These are phyloP conservation scores for Callyntrura sp. DNA, from an alignment of 2,888 invertebrate genomes.

Conservation along the genomic window DNA sequence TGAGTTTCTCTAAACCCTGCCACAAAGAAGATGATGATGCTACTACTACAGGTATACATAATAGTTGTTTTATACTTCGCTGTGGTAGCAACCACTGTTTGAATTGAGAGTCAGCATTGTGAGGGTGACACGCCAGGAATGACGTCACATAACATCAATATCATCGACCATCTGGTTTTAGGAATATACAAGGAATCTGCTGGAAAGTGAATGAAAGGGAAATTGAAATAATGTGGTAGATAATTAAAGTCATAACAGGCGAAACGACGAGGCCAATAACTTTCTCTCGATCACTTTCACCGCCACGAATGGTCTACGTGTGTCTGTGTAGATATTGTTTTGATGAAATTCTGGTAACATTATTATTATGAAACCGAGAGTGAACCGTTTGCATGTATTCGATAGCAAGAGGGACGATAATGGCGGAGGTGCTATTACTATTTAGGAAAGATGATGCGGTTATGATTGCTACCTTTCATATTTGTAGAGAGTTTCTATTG, in stretches of 20 bases:
- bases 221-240: slow-evolving; percentile 4
- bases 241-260: not conserved
- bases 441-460: not conserved
- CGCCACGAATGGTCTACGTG: not conserved
- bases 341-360: not conserved
- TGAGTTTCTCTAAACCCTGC: too few relatives aligned
- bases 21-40: too few relatives aligned
- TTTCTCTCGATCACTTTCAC: not conserved
- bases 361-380: not conserved
- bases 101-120: not conserved
- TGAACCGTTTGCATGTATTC: not conserved
- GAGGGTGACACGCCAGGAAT: not conserved
- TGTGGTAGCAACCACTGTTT: not conserved
- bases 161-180: not conserved
- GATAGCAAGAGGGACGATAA: not conserved
- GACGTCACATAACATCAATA: slow-evolving; percentile 23
- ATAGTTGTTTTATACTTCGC: not conserved
- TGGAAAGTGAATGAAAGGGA: slow-evolving; percentile 3
- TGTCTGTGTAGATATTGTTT: not conserved
- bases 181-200: not conserved
- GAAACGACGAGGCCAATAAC: not conserved
- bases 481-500: slow-evolving; percentile 30
- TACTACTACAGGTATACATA: too few relatives aligned
- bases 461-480: slow-evolving; percentile 42
- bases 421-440: not conserved